A percentile compares a stretch with the other conserved stretches of the same genome.
These are phyloP conservation scores for Drosophila kokeensis DNA, from an alignment of 2,888 invertebrate genomes.

Conservation along the genomic window DNA sequence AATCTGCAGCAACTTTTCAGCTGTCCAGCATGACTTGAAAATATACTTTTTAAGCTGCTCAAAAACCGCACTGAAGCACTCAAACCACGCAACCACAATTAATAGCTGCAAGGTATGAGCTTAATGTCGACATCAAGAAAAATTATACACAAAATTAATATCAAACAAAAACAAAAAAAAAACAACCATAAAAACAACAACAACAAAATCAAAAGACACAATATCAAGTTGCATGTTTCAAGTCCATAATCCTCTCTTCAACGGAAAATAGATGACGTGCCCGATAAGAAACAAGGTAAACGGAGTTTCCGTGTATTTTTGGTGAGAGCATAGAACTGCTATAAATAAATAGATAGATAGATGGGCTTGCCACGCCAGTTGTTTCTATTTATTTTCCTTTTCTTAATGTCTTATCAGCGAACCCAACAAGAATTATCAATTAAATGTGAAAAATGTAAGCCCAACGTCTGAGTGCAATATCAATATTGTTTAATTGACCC, in stretches of 20 bases:
- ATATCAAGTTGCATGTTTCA: conserved; percentile 52
- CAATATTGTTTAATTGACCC: conserved; percentile 67
- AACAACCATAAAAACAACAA: conserved; percentile 11
- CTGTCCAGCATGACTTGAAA: conserved; percentile 23
- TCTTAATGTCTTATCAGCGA: conserved; percentile 56
- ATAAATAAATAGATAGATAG: conserved; percentile 52
- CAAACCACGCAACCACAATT: conserved; percentile 51
- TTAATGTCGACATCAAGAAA: conserved; percentile 56
- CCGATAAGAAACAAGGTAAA: conserved; percentile 62
- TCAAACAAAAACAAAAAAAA: neutral
- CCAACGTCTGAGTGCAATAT: conserved; percentile 60
- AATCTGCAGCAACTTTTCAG: conserved; percentile 21
- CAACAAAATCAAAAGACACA: neutral
- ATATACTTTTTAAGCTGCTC: conserved; percentile 34
- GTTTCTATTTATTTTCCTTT: neutral
- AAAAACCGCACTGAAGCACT: conserved; percentile 16
- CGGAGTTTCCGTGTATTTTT: conserved; percentile 25
- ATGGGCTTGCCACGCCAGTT: conserved; percentile 2
- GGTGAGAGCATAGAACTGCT: conserved; percentile 42
- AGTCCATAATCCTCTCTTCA: conserved; percentile 68
- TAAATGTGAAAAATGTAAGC: conserved; percentile 61
- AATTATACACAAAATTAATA: conserved; percentile 32
- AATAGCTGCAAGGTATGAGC: conserved; percentile 61
- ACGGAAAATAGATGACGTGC: conserved; percentile 54
- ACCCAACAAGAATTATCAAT: conserved; percentile 69